Percentiles rank a stretch among this genome's conserved stretches.
phyloP scores from a whole-genome alignment of 2,113 vertebrate species.

The Notarius quadriscutis region DNA sequence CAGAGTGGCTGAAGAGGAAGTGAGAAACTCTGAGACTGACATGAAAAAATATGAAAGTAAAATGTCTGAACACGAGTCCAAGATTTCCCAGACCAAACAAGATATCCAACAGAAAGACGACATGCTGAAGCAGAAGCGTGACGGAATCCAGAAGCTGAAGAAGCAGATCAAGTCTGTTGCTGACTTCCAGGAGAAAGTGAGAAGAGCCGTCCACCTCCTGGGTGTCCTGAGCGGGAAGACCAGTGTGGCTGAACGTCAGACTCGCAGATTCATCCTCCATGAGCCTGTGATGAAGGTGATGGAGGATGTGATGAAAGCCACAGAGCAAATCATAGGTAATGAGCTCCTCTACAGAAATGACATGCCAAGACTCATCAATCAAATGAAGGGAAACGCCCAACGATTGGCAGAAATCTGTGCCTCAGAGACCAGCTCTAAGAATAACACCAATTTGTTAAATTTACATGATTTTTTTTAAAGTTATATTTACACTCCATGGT shows the following conservation, averaged over 20 bases:
- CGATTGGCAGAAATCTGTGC: neutral
- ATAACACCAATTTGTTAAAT: too few relatives aligned
- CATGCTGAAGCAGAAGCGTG: neutral
- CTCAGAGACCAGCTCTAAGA: neutral
- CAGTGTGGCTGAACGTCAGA: neutral
- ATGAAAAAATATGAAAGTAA: neutral
- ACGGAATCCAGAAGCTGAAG: neutral
- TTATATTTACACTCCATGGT: too few relatives aligned
- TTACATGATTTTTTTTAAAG: too few relatives aligned
- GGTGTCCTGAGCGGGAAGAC: constrained; percentile 16
- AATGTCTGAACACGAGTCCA: neutral
- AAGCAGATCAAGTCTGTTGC: neutral
- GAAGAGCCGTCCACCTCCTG: neutral
- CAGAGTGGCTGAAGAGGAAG: neutral
- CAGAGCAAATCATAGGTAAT: constrained; percentile 45
- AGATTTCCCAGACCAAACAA: neutral
- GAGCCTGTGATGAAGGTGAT: constrained; percentile 27
- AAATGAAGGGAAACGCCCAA: constrained; percentile 3
- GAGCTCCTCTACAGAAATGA: neutral
- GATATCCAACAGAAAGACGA: neutral
- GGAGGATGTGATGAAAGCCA: constrained; percentile 20
- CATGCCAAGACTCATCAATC: neutral
- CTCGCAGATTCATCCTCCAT: constrained; percentile 6
- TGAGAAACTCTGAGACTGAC: neutral
- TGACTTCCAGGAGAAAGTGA: constrained; percentile 6